Base-by-base conservation (phyloP, 30 jellyfish, hydroid and myxozoan genomes). In the Turritopsis dohrnii region DNA sequence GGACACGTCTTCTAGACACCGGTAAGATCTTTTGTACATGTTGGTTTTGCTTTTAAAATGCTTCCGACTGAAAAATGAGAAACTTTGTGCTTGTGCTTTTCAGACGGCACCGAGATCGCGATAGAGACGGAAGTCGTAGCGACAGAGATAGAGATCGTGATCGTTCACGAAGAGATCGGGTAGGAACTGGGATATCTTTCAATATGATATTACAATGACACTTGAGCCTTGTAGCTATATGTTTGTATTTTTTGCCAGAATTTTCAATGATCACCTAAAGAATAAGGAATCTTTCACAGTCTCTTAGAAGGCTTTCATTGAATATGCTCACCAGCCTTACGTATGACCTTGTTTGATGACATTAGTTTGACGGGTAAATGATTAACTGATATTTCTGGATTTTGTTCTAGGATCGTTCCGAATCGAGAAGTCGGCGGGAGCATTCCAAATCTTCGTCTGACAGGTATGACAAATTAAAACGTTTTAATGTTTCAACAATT, bases 101-200 rank as follows among this genome's bases (percentile, higher is more conserved):
- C n/a, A 82, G 89, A 28, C 53, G 89, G 71, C 89, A 82, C 21
- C 84, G 89, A 82, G 89, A 82, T 53, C 54, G 89, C 28, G 89
- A 82, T 66, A 31, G 89, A 65, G 89, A 71, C 66, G 65, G 82
- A 41, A 80, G 87, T 20, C 85, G 89, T 5, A 28, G 89, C 26
- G 98, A 92, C 74, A 87, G 98, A 24, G 98, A 91, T 65, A 82
- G 94, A 41, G 97, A 91, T 85, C 79, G 98, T 24, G 89, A 86
- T 66, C 77, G 96, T 75, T 72, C 96, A 76, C 92, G 86, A 73
- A 85, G 96, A 53, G 90, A 85, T 71, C 77, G 96, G 66, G 95
- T 86, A 29, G 81, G 92, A 24, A 16, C 18, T n/a, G 19, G 16
- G 8, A 8, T 19, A n/a, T 69, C 30, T n/a, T 69, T 69, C 77